These are phyloP conservation scores for Limnephilus auricula DNA, from an alignment of 2,888 invertebrate species.

Conservation along the genomic window DNA sequence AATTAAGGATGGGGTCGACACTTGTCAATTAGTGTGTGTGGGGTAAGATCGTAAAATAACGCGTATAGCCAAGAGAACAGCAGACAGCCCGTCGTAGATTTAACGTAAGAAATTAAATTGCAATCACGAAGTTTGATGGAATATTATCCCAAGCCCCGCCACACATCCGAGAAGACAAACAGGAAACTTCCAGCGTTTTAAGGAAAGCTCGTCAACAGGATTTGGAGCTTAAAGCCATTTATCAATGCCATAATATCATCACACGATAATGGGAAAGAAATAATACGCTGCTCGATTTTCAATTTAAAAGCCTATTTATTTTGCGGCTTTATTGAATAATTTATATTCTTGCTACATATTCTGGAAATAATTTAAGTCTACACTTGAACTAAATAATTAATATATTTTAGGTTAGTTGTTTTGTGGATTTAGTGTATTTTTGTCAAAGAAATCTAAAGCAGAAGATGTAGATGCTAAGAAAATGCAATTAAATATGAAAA, in stretches of 20 bases:
- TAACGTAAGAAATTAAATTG: constrained; percentile 21
- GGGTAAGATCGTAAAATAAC: not conserved
- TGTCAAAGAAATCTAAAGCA: no score
- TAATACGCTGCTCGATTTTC: constrained; percentile 10
- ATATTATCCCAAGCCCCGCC: not conserved
- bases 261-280: constrained; percentile 5
- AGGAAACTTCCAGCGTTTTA: not conserved
- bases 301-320: not conserved
- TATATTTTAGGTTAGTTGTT: not conserved
- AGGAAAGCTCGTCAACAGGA: not conserved
- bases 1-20: not conserved
- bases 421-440: not conserved
- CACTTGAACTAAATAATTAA: not conserved
- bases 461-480: no score
- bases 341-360: not conserved
- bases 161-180: constrained; percentile 14
- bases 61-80: not conserved
- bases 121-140: constrained; percentile 27
- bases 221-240: not conserved
- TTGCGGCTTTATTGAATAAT: not conserved
- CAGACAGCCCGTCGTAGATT: not conserved
- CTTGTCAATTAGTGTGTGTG: not conserved
- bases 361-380: not conserved
- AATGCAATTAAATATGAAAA: no score
- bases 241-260: constrained; percentile 10